Conservation (phyloP, 2,797 vertebrate species). For the Bradypus variegatus region DNA sequence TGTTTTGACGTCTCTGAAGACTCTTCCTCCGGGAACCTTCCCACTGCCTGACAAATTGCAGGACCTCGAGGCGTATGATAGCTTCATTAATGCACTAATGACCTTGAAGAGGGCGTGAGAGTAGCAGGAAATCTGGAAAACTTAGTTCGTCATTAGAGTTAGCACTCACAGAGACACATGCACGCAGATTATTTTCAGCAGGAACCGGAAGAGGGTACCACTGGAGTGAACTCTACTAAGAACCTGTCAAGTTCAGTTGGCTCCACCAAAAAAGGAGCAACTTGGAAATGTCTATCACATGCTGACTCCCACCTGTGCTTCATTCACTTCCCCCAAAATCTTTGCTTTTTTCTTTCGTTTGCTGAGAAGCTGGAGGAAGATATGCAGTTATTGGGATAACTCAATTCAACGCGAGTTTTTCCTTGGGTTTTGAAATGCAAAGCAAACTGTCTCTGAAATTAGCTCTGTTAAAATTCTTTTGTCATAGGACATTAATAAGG, state of each 20-base stretch:
- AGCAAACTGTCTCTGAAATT: neutral
- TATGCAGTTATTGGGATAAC: neutral
- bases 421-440: neutral
- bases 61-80: neutral
- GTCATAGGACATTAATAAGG: neutral
- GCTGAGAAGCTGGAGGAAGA: neutral
- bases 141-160: neutral
- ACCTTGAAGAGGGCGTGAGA: neutral
- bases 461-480: neutral
- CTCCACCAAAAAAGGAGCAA: rapidly evolving
- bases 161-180: neutral
- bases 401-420: neutral
- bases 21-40: constrained; percentile 12
- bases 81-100: neutral
- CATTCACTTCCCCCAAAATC: neutral
- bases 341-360: neutral
- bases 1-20: neutral
- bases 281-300: neutral
- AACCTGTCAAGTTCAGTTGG: neutral
- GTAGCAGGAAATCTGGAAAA: constrained; percentile 35
- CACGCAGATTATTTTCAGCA: neutral
- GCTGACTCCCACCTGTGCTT: neutral
- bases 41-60: neutral
- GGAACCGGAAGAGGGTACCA: neutral
- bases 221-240: neutral